A percentile compares a stretch with the other conserved stretches of the same genome.
These are phyloP conservation scores for Parazoanthus atlanticus DNA, from an alignment of 92 coral and sea anemone species.

Conservation along the genomic window DNA sequence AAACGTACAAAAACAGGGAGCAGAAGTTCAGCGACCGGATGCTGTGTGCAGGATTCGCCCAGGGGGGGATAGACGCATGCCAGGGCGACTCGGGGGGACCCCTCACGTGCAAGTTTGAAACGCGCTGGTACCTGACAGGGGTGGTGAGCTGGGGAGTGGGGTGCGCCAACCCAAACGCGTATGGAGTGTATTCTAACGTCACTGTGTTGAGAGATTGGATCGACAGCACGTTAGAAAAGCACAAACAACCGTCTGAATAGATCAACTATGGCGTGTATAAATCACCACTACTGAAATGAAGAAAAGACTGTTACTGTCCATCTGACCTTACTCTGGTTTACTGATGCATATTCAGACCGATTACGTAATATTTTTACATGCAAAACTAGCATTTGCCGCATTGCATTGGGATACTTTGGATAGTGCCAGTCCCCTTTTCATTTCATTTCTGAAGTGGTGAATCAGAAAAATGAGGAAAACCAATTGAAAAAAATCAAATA, in stretches of 20 bases:
- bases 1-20: constrained; percentile 22
- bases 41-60: constrained; percentile 55
- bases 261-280: too few relatives aligned
- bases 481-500: too few relatives aligned
- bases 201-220: constrained; percentile 46
- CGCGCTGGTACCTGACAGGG: constrained; percentile 61
- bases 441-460: too few relatives aligned
- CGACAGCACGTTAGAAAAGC: constrained; percentile 16
- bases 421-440: too few relatives aligned
- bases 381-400: too few relatives aligned
- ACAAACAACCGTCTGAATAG: constrained; percentile 2
- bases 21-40: constrained; percentile 48
- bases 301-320: too few relatives aligned
- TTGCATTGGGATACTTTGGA: too few relatives aligned
- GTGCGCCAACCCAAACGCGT: constrained; percentile 50
- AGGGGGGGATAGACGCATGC: constrained; percentile 59
- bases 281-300: too few relatives aligned
- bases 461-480: too few relatives aligned
- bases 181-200: constrained; percentile 53
- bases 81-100: constrained; percentile 65
- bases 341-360: too few relatives aligned
- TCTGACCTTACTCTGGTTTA: too few relatives aligned
- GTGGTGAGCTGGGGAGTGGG: constrained; percentile 70
- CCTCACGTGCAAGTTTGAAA: constrained; percentile 47
- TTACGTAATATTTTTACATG: too few relatives aligned